phyloP scores from a whole-genome alignment of 2,888 invertebrate species.

The Hemaris fuciformis region DNA sequence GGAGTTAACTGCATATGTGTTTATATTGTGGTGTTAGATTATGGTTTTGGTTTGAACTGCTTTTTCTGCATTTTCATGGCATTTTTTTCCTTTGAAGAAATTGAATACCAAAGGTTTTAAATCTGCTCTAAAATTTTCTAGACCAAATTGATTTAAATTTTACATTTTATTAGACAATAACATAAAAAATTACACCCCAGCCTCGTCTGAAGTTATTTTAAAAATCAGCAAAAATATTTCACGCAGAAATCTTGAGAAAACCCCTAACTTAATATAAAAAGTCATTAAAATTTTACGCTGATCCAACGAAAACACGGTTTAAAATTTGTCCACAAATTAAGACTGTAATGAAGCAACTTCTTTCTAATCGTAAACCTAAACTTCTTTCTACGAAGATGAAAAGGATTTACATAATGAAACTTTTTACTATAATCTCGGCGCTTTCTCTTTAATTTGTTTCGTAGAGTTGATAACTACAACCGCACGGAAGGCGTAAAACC shows the following conservation, averaged over 20 bases:
- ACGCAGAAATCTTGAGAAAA: not conserved
- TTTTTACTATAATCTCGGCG: too few species aligned
- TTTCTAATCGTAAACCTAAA: not conserved
- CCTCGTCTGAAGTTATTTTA: not conserved
- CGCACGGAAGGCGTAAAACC: too few species aligned
- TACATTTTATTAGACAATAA: not conserved
- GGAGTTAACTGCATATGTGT: slow-evolving; percentile 7
- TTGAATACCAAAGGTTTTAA: not conserved
- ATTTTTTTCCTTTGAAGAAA: not conserved
- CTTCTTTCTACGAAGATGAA: not conserved
- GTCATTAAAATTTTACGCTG: slow-evolving; percentile 1
- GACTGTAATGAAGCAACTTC: not conserved
- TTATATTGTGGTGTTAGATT: slow-evolving; percentile 8
- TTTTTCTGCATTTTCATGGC: not conserved
- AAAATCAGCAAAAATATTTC: not conserved
- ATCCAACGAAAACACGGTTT: not conserved
- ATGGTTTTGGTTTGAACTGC: not conserved
- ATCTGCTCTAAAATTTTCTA: not conserved
- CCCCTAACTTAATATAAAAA: not conserved
- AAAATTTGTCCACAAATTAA: slow-evolving; percentile 5
- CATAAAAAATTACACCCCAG: not conserved
- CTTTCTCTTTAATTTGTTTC: too few species aligned
- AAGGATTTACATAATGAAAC: not conserved
- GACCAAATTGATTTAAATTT: not conserved
- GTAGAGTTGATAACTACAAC: too few species aligned